These are phyloP conservation scores for Gallirallus australis DNA, from an alignment of 2,797 vertebrate genomes.

Conservation along the genomic window DNA sequence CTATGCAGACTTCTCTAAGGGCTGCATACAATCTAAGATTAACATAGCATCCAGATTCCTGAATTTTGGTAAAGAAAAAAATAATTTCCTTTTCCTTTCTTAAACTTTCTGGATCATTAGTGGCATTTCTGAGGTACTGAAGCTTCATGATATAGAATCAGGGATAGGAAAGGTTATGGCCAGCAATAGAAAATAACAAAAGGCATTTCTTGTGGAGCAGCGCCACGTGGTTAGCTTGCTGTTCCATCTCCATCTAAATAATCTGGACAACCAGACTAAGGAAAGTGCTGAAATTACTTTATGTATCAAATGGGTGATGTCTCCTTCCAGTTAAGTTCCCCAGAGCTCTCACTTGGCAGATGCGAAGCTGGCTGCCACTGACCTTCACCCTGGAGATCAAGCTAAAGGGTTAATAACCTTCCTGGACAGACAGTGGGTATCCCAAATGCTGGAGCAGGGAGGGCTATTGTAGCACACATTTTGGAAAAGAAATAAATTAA, in stretches of 20 bases:
- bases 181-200: background rate
- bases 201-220: background rate
- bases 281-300: background rate
- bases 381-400: background rate
- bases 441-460: background rate
- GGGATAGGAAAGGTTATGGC: background rate
- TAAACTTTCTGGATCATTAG: background rate
- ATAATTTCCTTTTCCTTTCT: background rate
- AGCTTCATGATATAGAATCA: background rate
- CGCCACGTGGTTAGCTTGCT: accelerated
- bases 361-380: background rate
- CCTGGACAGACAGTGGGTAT: background rate
- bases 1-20: background rate
- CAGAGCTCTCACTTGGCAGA: background rate
- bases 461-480: background rate
- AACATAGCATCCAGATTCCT: background rate
- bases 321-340: background rate
- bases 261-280: background rate
- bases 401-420: background rate
- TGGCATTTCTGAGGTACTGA: background rate
- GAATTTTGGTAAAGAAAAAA: background rate
- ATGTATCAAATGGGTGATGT: background rate
- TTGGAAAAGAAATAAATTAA: background rate
- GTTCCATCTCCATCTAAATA: background rate
- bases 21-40: background rate